Evolutionary conservation across 1,140 invertebrate genomes (phyloP).

Genomic region (Aporrectodea caliginosa): DNA sequence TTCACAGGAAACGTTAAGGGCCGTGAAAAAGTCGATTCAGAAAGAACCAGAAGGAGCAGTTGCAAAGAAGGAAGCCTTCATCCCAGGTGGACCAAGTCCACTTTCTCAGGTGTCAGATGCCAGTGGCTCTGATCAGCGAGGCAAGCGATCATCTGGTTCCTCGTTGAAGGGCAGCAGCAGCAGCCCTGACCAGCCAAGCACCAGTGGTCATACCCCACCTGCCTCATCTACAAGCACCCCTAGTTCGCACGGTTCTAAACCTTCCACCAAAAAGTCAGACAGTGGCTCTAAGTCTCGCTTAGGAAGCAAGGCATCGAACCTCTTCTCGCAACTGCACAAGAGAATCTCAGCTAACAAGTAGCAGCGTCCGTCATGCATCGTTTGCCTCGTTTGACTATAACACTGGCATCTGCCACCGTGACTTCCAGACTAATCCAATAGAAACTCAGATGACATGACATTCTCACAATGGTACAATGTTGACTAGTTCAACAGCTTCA

Average conservation of each 20-base stretch:
- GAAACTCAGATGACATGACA: too few species aligned
- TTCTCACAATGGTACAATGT: too few species aligned
- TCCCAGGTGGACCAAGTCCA: too few species aligned
- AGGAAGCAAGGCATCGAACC: neutral
- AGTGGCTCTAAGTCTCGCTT: neutral
- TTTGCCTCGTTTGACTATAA: too few species aligned
- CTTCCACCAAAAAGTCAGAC: neutral
- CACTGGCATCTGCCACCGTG: too few species aligned
- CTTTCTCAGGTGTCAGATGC: too few species aligned
- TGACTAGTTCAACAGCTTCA: too few species aligned
- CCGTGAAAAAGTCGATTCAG: neutral
- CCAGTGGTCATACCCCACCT: neutral
- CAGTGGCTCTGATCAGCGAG: neutral
- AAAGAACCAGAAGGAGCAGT: neutral
- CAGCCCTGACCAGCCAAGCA: too few species aligned
- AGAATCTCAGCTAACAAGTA: neutral
- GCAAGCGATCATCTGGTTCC: neutral
- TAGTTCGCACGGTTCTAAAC: neutral
- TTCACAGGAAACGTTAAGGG: neutral
- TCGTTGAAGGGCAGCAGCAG: too few species aligned
- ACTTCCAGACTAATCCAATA: too few species aligned
- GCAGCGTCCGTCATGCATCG: neutral
- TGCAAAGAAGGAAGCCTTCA: neutral
- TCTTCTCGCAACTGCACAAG: neutral
- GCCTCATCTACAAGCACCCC: neutral